A percentile compares a stretch with the other conserved stretches of the same genome.
Conservation (phyloP, 2,888 invertebrate species). For the Ectropis crepuscularia region DNA sequence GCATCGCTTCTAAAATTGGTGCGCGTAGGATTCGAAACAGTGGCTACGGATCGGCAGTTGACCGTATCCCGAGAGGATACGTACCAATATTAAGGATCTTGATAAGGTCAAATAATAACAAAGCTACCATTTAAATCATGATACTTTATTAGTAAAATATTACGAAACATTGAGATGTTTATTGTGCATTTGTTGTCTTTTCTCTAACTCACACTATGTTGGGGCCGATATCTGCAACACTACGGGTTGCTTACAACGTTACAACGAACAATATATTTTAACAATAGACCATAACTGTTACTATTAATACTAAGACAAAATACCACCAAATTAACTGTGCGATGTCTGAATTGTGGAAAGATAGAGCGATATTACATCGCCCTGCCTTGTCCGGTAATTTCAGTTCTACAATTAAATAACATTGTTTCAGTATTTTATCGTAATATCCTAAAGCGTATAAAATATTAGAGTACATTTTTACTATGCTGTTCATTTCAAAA, state of each 20-base stretch:
- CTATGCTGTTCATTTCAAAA: no score
- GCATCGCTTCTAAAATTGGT: no score
- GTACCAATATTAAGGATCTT: background rate
- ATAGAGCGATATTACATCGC: no score
- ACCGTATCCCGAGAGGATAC: background rate
- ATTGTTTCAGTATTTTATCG: no score
- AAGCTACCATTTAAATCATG: conserved; percentile 20
- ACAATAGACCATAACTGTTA: background rate
- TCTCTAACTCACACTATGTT: conserved; percentile 8
- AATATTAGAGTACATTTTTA: no score
- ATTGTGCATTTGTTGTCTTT: conserved; percentile 40
- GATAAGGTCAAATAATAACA: background rate
- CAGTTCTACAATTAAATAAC: no score
- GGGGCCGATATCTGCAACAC: conserved; percentile 11
- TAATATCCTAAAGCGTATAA: no score
- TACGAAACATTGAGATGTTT: conserved; percentile 32
- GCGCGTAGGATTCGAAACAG: no score
- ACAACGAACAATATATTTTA: background rate
- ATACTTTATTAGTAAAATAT: conserved; percentile 42
- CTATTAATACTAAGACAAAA: no score
- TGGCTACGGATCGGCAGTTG: background rate
- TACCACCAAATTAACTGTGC: no score
- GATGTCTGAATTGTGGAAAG: no score
- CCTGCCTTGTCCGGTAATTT: no score
- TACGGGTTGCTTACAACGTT: background rate